phyloP scores from a whole-genome alignment of 1,140 invertebrate genomes.

The Drosophila truncata region DNA sequence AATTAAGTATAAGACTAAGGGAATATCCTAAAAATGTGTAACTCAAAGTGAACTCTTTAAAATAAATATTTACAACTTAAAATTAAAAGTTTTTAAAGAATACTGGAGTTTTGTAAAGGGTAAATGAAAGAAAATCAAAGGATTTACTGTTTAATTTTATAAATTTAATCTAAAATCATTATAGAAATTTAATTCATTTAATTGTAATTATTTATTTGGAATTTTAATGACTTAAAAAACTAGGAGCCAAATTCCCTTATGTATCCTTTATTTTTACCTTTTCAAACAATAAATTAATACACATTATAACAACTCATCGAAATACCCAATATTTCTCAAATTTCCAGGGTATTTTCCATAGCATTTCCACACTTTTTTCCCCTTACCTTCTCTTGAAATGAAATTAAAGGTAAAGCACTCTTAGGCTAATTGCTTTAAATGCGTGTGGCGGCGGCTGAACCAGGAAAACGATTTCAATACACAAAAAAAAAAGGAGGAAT shows the following conservation, averaged over 20 bases:
- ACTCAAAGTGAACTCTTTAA: fast-evolving
- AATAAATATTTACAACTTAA: background rate
- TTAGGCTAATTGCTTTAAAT: conserved; percentile 72
- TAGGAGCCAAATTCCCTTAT: too few relatives aligned
- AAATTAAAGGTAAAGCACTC: conserved; percentile 64
- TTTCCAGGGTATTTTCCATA: conserved; percentile 11
- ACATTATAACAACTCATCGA: background rate
- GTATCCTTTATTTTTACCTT: background rate
- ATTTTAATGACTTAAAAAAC: too few relatives aligned
- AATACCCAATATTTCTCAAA: fast-evolving
- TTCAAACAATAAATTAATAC: background rate
- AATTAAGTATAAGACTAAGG: background rate
- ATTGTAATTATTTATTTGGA: background rate
- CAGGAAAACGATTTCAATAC: conserved; percentile 37
- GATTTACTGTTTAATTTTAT: too few relatives aligned
- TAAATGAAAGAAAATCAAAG: background rate
- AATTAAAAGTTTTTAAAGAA: too few relatives aligned
- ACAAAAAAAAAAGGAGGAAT: conserved; percentile 20
- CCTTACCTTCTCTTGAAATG: conserved; percentile 32
- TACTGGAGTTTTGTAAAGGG: background rate
- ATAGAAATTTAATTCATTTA: background rate
- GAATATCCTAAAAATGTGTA: background rate
- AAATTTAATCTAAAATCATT: background rate
- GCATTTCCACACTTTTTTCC: background rate
- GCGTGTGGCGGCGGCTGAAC: conserved; percentile 40